These are phyloP conservation scores for Mythimna vitellina DNA, from an alignment of 2,888 invertebrate genomes.

Conservation along the genomic window DNA sequence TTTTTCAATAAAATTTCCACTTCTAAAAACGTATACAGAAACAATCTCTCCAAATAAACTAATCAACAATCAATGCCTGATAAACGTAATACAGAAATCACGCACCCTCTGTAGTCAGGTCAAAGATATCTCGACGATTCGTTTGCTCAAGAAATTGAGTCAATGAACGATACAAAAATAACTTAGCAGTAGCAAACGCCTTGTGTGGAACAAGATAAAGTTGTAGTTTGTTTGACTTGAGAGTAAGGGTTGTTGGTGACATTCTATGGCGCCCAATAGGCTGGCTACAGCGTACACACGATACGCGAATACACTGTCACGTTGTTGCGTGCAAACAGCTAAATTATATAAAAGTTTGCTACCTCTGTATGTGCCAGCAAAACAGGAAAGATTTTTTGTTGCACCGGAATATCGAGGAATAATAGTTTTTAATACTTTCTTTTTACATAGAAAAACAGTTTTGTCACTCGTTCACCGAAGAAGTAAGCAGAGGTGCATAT, in stretches of 20 bases:
- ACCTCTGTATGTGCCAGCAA: conserved; percentile 27
- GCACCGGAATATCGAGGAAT: conserved; percentile 2
- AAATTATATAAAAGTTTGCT: conserved; percentile 62
- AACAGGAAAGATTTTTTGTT: conserved; percentile 26
- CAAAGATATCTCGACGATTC: conserved; percentile 65
- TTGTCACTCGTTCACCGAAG: background rate
- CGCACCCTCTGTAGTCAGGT: conserved; percentile 49
- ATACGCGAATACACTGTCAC: conserved; percentile 69
- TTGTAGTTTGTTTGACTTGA: conserved; percentile 20
- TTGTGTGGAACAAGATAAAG: conserved; percentile 2
- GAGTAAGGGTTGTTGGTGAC: conserved; percentile 24
- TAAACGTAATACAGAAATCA: conserved; percentile 68
- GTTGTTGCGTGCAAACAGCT: conserved; percentile 70
- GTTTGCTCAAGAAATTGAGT: conserved; percentile 77
- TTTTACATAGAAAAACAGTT: background rate
- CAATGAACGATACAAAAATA: conserved; percentile 68
- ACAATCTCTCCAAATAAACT: conserved; percentile 34
- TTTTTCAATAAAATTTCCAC: background rate
- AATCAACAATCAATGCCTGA: conserved; percentile 61
- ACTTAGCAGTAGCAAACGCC: conserved; percentile 4
- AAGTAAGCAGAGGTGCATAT: background rate
- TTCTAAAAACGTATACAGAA: background rate
- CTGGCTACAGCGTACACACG: conserved; percentile 66
- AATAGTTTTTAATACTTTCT: background rate
- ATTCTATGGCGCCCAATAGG: conserved; percentile 72